phyloP scores from a whole-genome alignment of 2,888 invertebrate genomes.

The Pristionchus exspectatus region DNA sequence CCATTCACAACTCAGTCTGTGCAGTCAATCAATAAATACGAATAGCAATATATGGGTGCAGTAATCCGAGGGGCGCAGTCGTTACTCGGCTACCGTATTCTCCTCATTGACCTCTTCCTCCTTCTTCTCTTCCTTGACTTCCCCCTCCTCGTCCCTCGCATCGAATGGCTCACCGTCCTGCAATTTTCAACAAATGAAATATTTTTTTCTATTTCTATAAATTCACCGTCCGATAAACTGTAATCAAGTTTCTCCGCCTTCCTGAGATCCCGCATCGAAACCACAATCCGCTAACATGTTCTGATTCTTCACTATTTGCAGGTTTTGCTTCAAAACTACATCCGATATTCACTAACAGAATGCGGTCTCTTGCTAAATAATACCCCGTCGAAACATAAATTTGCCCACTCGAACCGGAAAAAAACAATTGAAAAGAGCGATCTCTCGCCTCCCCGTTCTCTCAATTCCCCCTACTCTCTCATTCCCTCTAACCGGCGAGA shows the following conservation, averaged over 20 bases:
- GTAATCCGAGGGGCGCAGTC: background rate
- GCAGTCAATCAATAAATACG: background rate
- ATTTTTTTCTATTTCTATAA: too few relatives aligned
- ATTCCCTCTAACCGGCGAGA: background rate
- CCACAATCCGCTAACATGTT: background rate
- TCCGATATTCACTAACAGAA: too few relatives aligned
- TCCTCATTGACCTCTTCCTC: background rate
- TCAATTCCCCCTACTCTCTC: background rate
- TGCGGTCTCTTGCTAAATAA: too few relatives aligned
- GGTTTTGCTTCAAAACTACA: too few relatives aligned
- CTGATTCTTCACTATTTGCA: background rate
- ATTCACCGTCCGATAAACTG: too few relatives aligned
- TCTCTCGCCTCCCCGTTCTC: too few relatives aligned
- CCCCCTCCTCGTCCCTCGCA: constrained; percentile 46
- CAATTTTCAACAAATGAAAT: too few relatives aligned
- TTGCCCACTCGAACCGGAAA: background rate
- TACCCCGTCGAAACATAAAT: too few relatives aligned
- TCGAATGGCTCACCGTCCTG: constrained; percentile 39
- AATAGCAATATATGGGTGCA: background rate
- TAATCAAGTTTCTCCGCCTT: background rate
- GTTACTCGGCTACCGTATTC: constrained; percentile 1
- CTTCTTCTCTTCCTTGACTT: background rate
- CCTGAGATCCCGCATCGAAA: background rate
- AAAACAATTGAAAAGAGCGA: background rate
- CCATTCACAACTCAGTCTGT: background rate